Evolutionary conservation across 2,113 vertebrate species (phyloP).

Genomic region (Chlorodrepanis virens): DNA sequence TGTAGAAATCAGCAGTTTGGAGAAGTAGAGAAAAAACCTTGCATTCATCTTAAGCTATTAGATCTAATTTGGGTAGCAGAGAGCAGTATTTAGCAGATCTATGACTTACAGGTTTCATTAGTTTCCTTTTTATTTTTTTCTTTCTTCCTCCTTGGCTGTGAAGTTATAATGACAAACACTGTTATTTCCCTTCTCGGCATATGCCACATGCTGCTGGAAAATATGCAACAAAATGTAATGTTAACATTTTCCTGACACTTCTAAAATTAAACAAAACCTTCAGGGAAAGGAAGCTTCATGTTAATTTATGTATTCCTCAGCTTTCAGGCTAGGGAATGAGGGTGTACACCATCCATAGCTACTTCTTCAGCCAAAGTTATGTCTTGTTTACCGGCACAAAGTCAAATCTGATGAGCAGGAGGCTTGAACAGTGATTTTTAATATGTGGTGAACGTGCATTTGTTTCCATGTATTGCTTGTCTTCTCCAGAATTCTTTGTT

Average conservation of each 20-base stretch:
- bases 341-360: not conserved
- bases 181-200: conserved; percentile 45
- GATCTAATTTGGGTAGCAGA: not conserved
- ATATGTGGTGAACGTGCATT: not conserved
- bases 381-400: not conserved
- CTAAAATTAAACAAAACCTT: conserved; percentile 52
- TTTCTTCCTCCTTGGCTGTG: conserved; percentile 2
- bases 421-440: not conserved
- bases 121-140: not conserved
- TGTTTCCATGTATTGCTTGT: not conserved
- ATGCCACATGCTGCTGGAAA: conserved; percentile 42
- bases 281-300: conserved; percentile 15
- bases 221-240: conserved; percentile 1
- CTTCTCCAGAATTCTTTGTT: not conserved
- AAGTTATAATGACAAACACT: conserved; percentile 6
- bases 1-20: not conserved
- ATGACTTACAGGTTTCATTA: not conserved
- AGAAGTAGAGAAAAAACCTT: not conserved
- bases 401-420: not conserved
- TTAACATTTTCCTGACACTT: conserved; percentile 43
- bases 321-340: not conserved
- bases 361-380: not conserved
- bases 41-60: not conserved
- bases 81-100: not conserved
- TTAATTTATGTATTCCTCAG: conserved; percentile 39